phyloP scores from a whole-genome alignment of 2,888 invertebrate species.

The Caenorhabditis wallacei region DNA sequence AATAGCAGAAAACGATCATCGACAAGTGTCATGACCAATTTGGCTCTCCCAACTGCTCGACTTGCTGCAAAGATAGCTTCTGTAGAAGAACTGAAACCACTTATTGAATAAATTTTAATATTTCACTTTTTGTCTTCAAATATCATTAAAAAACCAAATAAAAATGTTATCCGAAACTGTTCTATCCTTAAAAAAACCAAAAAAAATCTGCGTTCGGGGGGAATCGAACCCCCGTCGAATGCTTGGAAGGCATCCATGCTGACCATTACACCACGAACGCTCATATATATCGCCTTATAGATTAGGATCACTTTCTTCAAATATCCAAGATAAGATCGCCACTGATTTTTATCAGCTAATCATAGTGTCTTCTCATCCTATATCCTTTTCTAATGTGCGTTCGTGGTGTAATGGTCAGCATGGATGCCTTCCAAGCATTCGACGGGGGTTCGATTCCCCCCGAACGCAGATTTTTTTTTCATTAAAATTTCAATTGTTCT shows the following conservation, averaged over 20 bases:
- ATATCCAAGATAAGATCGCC: too few relatives aligned
- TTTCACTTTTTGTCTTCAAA: too few relatives aligned
- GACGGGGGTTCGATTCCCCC: slow-evolving; percentile 75
- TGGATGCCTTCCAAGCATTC: slow-evolving; percentile 76
- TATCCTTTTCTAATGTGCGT: too few relatives aligned
- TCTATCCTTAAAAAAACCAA: slow-evolving; percentile 13
- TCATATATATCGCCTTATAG: too few relatives aligned
- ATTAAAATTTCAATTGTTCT: too few relatives aligned
- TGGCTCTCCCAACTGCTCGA: slow-evolving; percentile 48
- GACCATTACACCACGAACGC: slow-evolving; percentile 77
- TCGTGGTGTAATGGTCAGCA: slow-evolving; percentile 74
- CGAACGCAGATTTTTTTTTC: slow-evolving; percentile 64
- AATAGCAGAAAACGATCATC: slow-evolving; percentile 53
- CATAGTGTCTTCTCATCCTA: too few relatives aligned
- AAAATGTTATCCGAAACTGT: too few relatives aligned
- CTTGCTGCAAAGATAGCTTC: slow-evolving; percentile 58
- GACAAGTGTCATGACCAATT: slow-evolving; percentile 48
- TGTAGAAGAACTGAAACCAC: slow-evolving; percentile 55
- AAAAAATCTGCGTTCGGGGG: slow-evolving; percentile 69
- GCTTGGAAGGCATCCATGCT: slow-evolving; percentile 78
- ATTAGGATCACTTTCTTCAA: too few relatives aligned
- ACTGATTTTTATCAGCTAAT: too few relatives aligned
- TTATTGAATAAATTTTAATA: slow-evolving; percentile 30
- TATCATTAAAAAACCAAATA: too few relatives aligned
- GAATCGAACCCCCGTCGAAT: slow-evolving; percentile 76